Evolutionary conservation across 2,797 vertebrate genomes (phyloP).

Genomic region (Ara ararauna): DNA sequence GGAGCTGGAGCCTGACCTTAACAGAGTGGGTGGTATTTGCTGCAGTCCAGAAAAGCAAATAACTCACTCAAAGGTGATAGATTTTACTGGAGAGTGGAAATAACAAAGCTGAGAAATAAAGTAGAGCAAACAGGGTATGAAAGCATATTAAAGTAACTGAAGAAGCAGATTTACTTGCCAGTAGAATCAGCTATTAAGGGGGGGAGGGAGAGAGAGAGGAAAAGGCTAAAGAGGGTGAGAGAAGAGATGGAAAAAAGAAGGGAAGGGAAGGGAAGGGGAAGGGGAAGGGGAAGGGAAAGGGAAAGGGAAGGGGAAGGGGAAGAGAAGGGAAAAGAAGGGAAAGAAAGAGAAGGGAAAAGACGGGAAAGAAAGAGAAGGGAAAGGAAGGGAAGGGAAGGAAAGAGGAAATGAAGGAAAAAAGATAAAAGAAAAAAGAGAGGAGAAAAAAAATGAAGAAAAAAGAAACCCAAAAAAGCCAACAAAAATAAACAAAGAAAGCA

Average conservation of each 20-base stretch:
- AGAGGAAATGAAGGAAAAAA: accelerated
- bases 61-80: slow-evolving; percentile 74
- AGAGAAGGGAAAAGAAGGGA: no score
- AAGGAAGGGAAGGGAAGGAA: accelerated
- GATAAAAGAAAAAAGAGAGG: no score
- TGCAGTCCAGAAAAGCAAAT: slow-evolving; percentile 71
- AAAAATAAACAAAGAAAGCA: neutral
- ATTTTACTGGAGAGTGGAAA: slow-evolving; percentile 71
- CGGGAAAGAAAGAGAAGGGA: accelerated
- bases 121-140: slow-evolving; percentile 52
- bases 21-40: slow-evolving; percentile 77
- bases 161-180: slow-evolving; percentile 56
- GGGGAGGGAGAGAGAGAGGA: neutral
- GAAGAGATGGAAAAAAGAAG: neutral
- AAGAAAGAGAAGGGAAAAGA: no score
- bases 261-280: accelerated
- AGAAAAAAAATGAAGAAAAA: neutral
- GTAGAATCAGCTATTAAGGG: slow-evolving; percentile 14
- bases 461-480: neutral
- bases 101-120: slow-evolving; percentile 69
- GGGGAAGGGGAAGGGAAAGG: no score
- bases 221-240: neutral
- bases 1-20: slow-evolving; percentile 68
- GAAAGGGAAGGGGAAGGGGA: accelerated
- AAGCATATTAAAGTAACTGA: slow-evolving; percentile 55